Evolutionary conservation across 2,797 vertebrate genomes (phyloP).

Genomic region (Esox masquinongy): DNA sequence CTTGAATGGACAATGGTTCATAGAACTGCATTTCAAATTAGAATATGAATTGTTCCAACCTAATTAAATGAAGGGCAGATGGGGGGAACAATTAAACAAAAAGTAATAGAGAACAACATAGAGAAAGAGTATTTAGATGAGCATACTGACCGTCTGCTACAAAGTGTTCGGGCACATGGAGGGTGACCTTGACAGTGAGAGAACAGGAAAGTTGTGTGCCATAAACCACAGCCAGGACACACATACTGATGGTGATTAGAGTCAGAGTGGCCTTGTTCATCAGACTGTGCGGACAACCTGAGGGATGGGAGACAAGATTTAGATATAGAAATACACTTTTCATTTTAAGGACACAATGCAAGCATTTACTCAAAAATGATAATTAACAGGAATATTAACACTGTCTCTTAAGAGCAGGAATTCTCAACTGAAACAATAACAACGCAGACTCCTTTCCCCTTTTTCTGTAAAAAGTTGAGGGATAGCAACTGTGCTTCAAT

Average conservation of each 20-base stretch:
- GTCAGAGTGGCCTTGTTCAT: constrained; percentile 95
- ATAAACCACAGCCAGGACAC: constrained; percentile 91
- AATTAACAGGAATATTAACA: too few relatives aligned
- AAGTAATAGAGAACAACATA: constrained; percentile 2
- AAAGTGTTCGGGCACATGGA: constrained; percentile 98
- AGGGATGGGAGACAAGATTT: constrained; percentile 31
- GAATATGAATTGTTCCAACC: not conserved
- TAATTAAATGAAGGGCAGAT: not conserved
- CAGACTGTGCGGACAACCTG: constrained; percentile 92
- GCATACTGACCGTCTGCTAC: constrained; percentile 91
- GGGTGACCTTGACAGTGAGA: constrained; percentile 94
- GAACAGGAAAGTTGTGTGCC: constrained; percentile 93
- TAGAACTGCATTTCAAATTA: not conserved
- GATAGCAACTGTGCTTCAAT: not conserved
- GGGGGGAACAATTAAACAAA: not conserved
- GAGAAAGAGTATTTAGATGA: not conserved
- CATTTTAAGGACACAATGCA: too few relatives aligned
- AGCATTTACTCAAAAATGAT: too few relatives aligned
- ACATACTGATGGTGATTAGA: constrained; percentile 93
- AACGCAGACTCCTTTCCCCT: too few relatives aligned
- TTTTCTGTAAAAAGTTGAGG: too few relatives aligned
- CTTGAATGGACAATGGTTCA: not conserved
- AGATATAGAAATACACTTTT: not conserved
- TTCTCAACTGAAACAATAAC: too few relatives aligned
- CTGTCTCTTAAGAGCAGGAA: too few relatives aligned